These are phyloP conservation scores for Rafetus swinhoei DNA, from an alignment of 2,113 vertebrate genomes.

Conservation along the genomic window DNA sequence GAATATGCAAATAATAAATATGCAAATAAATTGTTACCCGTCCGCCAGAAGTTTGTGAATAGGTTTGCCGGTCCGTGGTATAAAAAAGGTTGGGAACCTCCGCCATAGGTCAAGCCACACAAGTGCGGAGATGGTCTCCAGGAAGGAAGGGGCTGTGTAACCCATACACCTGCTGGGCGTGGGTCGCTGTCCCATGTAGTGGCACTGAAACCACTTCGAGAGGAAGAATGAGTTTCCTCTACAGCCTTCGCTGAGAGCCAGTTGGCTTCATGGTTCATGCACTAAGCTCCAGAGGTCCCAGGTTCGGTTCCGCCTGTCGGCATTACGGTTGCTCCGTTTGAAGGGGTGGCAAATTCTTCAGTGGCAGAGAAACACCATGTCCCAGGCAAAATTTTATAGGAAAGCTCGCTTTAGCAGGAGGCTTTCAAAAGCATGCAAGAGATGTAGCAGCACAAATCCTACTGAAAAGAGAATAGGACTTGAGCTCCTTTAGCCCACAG, in stretches of 20 bases:
- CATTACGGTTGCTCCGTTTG: background rate
- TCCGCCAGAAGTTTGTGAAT: too few species aligned
- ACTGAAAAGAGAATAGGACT: background rate
- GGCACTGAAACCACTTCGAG: too few species aligned
- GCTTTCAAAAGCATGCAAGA: accelerated
- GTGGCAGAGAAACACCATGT: accelerated
- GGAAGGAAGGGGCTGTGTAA: accelerated
- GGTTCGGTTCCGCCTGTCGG: too few species aligned
- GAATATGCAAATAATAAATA: too few species aligned
- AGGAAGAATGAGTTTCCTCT: too few species aligned
- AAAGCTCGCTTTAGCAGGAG: background rate
- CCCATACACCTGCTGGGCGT: too few species aligned
- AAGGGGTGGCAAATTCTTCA: background rate
- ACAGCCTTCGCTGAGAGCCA: too few species aligned
- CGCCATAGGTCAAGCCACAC: accelerated
- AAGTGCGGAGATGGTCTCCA: background rate
- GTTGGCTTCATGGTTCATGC: too few species aligned
- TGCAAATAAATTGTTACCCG: too few species aligned
- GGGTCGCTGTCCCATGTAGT: background rate
- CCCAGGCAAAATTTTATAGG: background rate
- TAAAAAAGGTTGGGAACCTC: too few species aligned
- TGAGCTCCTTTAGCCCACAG: background rate
- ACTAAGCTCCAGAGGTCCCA: too few species aligned
- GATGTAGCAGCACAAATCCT: accelerated
- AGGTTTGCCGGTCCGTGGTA: too few species aligned